These are phyloP conservation scores for Sturnira hondurensis DNA, from an alignment of 2,113 vertebrate species.

Conservation along the genomic window DNA sequence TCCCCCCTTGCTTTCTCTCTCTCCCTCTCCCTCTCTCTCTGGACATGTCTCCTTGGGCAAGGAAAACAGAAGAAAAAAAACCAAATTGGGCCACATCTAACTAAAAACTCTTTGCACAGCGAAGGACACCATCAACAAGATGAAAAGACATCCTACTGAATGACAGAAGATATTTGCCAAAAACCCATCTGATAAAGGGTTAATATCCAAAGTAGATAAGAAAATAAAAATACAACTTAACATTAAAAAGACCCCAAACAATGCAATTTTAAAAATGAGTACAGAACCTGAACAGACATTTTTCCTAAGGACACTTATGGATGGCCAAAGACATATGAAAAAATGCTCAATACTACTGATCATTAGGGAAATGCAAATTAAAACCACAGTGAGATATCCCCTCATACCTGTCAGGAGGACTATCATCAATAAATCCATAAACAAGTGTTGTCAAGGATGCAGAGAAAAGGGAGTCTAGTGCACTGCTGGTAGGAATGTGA, in stretches of 20 bases:
- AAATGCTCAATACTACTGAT: neutral
- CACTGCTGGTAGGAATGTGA: neutral
- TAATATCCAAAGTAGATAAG: neutral
- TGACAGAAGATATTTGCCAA: neutral
- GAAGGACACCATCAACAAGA: neutral
- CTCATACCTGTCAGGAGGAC: neutral
- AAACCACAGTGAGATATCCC: neutral
- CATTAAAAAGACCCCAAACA: neutral
- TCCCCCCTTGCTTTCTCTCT: too few species aligned
- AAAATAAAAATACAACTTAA: neutral
- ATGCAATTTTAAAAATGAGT: neutral
- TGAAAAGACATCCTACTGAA: neutral
- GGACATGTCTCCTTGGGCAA: too few species aligned
- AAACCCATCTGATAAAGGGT: neutral
- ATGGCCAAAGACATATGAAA: neutral
- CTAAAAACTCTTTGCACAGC: neutral
- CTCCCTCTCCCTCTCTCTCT: too few species aligned
- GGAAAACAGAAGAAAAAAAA: neutral
- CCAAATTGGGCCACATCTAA: too few species aligned
- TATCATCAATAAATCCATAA: neutral
- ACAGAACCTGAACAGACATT: neutral
- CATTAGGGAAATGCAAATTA: neutral
- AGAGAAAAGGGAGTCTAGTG: accelerated
- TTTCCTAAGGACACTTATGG: neutral
- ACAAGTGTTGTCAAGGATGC: neutral